Conservation (phyloP, 2,113 vertebrate species). For the crab-eating macaque (Macaca fascicularis) region T2T-MFA8v1.1 NC_088378.1:102596501-102597000, state of each 20-base stretch:
- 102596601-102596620: neutral
- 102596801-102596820: neutral
- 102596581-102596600: neutral
- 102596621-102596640: neutral
- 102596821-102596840: neutral
- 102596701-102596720: neutral
- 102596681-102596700: neutral
- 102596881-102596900: neutral
- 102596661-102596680: neutral
- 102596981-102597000: neutral
- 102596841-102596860: neutral
- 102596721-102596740: neutral
- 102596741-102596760: neutral
- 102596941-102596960: neutral
- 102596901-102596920: neutral
- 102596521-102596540: neutral
- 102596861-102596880: neutral
- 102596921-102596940: neutral
- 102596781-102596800: neutral
- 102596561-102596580: neutral
- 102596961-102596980: neutral
- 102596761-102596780: too few species aligned
- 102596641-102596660: neutral
- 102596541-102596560: neutral
- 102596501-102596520: neutral